Evolutionary conservation across 1,140 invertebrate genomes (phyloP).

Genomic region (Eufriesea mexicana): DNA sequence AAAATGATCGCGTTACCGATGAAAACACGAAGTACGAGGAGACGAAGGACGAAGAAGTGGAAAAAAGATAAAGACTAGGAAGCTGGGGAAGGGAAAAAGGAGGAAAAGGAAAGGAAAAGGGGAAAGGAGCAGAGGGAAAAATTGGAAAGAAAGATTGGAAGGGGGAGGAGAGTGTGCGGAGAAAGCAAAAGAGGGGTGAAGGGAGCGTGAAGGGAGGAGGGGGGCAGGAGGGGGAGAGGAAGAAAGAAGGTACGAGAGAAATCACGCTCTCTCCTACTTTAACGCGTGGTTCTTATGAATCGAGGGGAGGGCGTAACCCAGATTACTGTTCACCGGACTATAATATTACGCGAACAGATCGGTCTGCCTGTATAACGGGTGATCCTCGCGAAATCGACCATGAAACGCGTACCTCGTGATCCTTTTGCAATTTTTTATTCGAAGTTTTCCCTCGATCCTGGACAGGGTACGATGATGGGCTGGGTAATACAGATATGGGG

Average conservation of each 20-base stretch:
- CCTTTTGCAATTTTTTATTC: not conserved
- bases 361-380: conserved; percentile 66
- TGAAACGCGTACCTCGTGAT: not conserved
- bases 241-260: conserved; percentile 51
- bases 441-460: too few relatives aligned
- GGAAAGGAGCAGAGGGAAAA: not conserved
- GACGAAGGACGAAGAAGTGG: too few relatives aligned
- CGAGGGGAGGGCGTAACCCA: conserved; percentile 67
- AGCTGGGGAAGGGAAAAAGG: not conserved
- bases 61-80: not conserved
- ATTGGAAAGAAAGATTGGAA: conserved; percentile 30
- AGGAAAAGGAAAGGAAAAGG: too few relatives aligned
- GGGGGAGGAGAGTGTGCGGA: conserved; percentile 15
- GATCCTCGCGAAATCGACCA: conserved; percentile 18
- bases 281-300: conserved; percentile 62
- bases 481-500: too few relatives aligned
- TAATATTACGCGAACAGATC: conserved; percentile 74
- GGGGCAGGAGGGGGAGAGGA: conserved; percentile 18
- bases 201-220: not conserved
- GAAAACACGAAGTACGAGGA: not conserved
- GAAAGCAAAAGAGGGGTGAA: conserved; percentile 6
- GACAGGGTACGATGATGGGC: too few relatives aligned
- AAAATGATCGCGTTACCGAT: not conserved
- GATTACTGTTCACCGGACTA: conserved; percentile 74
- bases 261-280: conserved; percentile 60